phyloP scores from a whole-genome alignment of 2,888 invertebrate genomes.

The Thecocarcelia acutangulata region DNA sequence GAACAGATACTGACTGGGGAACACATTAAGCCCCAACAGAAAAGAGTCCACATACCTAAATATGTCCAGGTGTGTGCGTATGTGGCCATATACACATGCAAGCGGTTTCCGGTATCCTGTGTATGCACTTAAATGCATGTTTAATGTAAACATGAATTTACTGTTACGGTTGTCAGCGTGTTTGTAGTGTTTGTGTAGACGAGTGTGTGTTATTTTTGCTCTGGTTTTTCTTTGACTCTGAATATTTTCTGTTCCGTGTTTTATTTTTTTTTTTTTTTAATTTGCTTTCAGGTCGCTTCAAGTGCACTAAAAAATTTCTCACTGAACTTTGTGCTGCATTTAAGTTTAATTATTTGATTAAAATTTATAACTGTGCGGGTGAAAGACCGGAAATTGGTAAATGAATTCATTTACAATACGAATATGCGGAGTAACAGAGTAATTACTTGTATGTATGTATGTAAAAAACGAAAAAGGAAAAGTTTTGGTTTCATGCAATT shows the following conservation, averaged over 20 bases:
- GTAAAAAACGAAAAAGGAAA: not conserved
- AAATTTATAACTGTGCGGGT: conserved; percentile 27
- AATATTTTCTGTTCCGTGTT: not conserved
- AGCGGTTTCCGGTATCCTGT: conserved; percentile 45
- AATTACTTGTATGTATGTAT: too few species aligned
- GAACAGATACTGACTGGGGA: conserved; percentile 29
- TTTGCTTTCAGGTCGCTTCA: conserved; percentile 15
- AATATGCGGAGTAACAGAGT: not conserved
- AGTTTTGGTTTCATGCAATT: too few species aligned
- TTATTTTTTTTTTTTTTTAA: not conserved
- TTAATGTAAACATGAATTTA: conserved; percentile 39
- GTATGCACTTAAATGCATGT: conserved; percentile 23
- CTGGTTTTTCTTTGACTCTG: conserved; percentile 48
- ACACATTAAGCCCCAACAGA: conserved; percentile 4
- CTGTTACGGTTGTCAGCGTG: conserved; percentile 18
- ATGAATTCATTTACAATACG: conserved; percentile 12
- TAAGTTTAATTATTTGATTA: conserved; percentile 53
- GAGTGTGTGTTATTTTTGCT: conserved; percentile 21
- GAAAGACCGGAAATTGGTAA: conserved; percentile 48
- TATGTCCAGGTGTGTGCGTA: conserved; percentile 11
- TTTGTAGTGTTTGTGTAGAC: conserved; percentile 1
- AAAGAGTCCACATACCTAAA: conserved; percentile 1
- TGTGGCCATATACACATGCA: not conserved
- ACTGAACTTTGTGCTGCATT: conserved; percentile 34
- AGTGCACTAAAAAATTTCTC: conserved; percentile 12